phyloP scores from a whole-genome alignment of 2,113 vertebrate species.

The Saguinus imperator region DNA sequence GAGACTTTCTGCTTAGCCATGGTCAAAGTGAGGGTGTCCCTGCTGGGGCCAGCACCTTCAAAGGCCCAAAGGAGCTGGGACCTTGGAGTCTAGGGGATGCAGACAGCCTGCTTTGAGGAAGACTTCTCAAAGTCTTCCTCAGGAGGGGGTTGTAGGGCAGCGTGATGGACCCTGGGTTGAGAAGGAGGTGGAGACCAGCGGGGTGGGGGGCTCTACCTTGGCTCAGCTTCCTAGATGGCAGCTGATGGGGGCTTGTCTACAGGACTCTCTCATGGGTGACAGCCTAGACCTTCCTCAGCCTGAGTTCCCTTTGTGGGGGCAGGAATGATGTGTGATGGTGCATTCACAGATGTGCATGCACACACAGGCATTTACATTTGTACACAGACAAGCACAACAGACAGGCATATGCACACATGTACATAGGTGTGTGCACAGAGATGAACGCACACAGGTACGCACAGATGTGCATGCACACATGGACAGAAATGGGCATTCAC shows the following conservation, averaged over 20 bases:
- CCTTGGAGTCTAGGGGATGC: not conserved
- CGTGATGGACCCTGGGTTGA: not conserved
- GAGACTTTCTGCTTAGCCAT: not conserved
- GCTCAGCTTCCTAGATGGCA: not conserved
- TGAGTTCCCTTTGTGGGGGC: not conserved
- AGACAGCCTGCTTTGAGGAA: not conserved
- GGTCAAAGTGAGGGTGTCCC: no score
- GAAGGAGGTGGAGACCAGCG: not conserved
- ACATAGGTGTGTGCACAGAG: not conserved
- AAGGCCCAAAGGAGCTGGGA: not conserved
- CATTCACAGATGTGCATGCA: fast-evolving
- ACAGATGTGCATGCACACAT: not conserved
- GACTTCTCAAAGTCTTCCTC: not conserved
- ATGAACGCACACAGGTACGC: fast-evolving
- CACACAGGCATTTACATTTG: not conserved
- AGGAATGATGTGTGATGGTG: not conserved
- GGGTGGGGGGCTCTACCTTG: not conserved
- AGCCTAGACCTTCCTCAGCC: not conserved
- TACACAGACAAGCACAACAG: not conserved
- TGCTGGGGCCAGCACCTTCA: not conserved
- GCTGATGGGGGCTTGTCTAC: not conserved
- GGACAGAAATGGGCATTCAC: no score
- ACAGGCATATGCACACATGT: not conserved
- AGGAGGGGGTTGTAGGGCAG: not conserved
- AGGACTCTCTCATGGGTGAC: not conserved